These are phyloP conservation scores for Loripinus fragilis DNA, from an alignment of 2,888 invertebrate species.

Conservation along the genomic window DNA sequence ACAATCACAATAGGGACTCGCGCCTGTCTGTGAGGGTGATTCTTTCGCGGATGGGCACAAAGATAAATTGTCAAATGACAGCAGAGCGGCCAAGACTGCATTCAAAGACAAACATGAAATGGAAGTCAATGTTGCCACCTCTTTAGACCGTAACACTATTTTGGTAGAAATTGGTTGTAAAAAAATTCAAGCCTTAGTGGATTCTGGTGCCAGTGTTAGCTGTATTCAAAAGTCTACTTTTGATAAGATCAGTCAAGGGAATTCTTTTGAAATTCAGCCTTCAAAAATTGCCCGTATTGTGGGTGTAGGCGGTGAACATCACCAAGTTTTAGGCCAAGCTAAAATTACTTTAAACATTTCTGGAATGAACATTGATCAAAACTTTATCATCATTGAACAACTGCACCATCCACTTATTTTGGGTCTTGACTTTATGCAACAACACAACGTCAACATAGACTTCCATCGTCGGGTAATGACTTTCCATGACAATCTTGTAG, in stretches of 20 bases:
- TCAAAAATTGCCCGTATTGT: constrained; percentile 8
- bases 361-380: constrained; percentile 17
- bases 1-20: constrained; percentile 1
- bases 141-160: constrained; percentile 24
- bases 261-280: background rate
- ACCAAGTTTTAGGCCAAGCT: constrained; percentile 26
- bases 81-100: too few species aligned
- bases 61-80: too few species aligned
- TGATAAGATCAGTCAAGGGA: background rate
- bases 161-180: constrained; percentile 12
- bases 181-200: constrained; percentile 11
- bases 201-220: constrained; percentile 31
- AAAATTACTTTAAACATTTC: constrained; percentile 16
- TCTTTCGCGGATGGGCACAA: background rate
- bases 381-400: constrained; percentile 31
- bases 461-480: constrained; percentile 26
- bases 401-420: constrained; percentile 49
- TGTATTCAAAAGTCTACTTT: constrained; percentile 21
- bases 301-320: constrained; percentile 39
- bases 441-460: constrained; percentile 43
- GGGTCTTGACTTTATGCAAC: constrained; percentile 50
- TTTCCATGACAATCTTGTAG: constrained; percentile 12
- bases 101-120: background rate
- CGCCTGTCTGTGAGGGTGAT: background rate
- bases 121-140: constrained; percentile 15